Evolutionary conservation across 2,797 vertebrate species (phyloP).

Genomic region (Australoheros facetus): DNA sequence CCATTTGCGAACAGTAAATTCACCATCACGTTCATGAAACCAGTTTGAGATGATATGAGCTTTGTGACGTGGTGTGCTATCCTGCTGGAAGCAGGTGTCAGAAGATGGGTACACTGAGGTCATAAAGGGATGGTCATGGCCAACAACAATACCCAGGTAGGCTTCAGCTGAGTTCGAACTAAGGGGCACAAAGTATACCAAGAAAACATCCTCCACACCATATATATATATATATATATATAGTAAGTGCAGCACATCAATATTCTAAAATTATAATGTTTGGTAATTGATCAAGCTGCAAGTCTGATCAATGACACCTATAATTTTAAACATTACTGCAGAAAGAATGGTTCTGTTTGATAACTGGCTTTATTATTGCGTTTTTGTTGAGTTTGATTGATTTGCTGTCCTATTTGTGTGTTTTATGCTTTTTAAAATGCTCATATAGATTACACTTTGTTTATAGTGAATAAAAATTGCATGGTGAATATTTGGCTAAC

Average conservation of each 20-base stretch:
- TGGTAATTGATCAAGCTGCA: not conserved
- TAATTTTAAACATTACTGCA: not conserved
- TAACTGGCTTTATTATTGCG: not conserved
- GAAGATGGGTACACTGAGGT: too few relatives aligned
- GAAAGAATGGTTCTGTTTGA: not conserved
- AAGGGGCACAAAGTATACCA: too few relatives aligned
- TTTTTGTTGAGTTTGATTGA: not conserved
- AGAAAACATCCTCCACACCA: too few relatives aligned
- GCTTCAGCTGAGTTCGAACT: too few relatives aligned
- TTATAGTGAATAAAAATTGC: conserved; percentile 27
- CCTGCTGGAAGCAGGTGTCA: too few relatives aligned
- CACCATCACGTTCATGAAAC: not conserved
- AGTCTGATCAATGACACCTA: not conserved
- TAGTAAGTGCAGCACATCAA: not conserved
- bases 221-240: too few relatives aligned
- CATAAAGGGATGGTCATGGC: too few relatives aligned
- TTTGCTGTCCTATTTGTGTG: not conserved
- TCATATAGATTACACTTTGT: not conserved
- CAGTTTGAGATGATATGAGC: not conserved
- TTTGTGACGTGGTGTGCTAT: too few relatives aligned
- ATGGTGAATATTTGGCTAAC: conserved; percentile 14
- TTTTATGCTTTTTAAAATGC: conserved; percentile 11
- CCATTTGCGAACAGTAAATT: not conserved
- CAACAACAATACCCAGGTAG: too few relatives aligned
- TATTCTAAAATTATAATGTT: not conserved